phyloP scores from a whole-genome alignment of 2,113 vertebrate species.

The Rhea pennata region DNA sequence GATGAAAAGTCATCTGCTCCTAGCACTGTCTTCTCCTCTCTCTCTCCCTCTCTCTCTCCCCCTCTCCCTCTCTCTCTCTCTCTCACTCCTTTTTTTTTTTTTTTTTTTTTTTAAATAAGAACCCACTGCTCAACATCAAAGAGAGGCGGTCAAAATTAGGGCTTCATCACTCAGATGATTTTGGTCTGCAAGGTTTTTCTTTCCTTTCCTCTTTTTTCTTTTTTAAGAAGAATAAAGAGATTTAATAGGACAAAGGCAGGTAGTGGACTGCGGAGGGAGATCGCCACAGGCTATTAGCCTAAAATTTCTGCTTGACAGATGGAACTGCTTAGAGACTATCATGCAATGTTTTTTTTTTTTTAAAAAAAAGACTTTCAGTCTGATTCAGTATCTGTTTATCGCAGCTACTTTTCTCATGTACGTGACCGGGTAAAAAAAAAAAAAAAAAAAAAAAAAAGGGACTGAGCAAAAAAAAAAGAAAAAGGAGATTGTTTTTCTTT shows the following conservation, averaged over 20 bases:
- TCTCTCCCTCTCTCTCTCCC: constrained; percentile 72
- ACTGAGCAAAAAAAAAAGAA: background rate
- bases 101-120: constrained; percentile 78
- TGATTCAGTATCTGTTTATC: constrained; percentile 86
- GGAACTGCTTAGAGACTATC: constrained; percentile 98
- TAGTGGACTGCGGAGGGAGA: constrained; percentile 90
- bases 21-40: constrained; percentile 81
- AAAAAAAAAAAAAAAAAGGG: background rate
- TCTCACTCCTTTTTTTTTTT: constrained; percentile 19
- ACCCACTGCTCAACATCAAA: constrained; percentile 91
- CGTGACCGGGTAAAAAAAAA: constrained; percentile 50
- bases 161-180: constrained; percentile 87
- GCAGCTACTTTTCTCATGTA: constrained; percentile 81
- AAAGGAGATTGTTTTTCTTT: background rate
- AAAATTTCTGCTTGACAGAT: constrained; percentile 96
- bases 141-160: constrained; percentile 90
- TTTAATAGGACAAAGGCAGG: constrained; percentile 95
- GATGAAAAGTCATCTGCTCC: constrained; percentile 91
- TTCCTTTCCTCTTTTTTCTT: constrained; percentile 70
- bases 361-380: constrained; percentile 75
- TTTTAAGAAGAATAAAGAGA: constrained; percentile 87
- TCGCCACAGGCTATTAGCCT: constrained; percentile 93
- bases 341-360: constrained; percentile 90
- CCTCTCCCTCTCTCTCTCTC: constrained; percentile 58
- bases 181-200: constrained; percentile 83